These are phyloP conservation scores for Cygnus buccinator DNA, from an alignment of 2,113 vertebrate species.

Conservation along the genomic window DNA sequence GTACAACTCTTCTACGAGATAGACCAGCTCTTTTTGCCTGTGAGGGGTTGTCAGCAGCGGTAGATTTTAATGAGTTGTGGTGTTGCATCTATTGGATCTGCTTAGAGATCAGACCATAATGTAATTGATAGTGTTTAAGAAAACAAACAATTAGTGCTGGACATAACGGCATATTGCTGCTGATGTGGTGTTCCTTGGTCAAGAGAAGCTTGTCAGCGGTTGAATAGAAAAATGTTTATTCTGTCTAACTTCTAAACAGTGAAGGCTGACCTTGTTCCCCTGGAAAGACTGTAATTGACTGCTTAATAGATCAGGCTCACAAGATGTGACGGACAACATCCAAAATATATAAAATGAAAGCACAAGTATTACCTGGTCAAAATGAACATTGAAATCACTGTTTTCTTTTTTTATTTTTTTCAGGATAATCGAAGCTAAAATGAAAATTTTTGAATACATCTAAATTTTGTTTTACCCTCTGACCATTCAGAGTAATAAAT, in stretches of 20 bases:
- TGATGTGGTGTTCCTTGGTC: not conserved
- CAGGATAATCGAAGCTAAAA: not conserved
- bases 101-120: not conserved
- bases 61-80: not conserved
- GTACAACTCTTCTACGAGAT: not conserved
- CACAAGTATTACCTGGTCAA: not conserved
- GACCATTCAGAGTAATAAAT: not conserved
- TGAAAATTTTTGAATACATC: not conserved
- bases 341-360: not conserved
- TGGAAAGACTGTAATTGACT: not conserved
- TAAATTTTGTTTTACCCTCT: not conserved
- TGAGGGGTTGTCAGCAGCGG: not conserved
- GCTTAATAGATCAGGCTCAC: not conserved
- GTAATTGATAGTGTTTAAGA: not conserved
- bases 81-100: not conserved
- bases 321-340: not conserved
- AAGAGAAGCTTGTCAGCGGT: not conserved
- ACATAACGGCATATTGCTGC: not conserved
- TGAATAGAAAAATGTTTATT: not conserved
- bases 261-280: not conserved
- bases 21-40: not conserved
- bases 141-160: not conserved
- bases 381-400: fast-evolving
- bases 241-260: not conserved
- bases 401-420: not conserved